phyloP scores from a whole-genome alignment of 2,888 invertebrate genomes.

The Conistra vaccinii region DNA sequence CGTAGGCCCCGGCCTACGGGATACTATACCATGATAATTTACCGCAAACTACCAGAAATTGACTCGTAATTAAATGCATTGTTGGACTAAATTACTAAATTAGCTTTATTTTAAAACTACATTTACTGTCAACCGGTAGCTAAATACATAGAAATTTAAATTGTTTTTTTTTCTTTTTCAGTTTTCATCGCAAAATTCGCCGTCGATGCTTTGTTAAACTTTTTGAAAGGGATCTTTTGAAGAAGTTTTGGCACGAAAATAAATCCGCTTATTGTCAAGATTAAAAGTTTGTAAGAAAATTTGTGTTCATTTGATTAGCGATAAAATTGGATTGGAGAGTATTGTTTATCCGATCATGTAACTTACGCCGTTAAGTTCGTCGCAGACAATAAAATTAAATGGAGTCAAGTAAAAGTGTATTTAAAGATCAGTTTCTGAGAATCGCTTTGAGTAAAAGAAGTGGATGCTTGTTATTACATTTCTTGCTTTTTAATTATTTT shows the following conservation, averaged over 20 bases:
- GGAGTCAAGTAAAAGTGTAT: conserved; percentile 23
- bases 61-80: conserved; percentile 36
- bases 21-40: conserved; percentile 65
- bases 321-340: conserved; percentile 29
- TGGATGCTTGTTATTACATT: conserved; percentile 15
- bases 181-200: background rate
- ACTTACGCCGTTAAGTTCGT: conserved; percentile 6
- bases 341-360: conserved; percentile 39
- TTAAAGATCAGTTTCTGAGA: conserved; percentile 15
- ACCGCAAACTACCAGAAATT: conserved; percentile 20
- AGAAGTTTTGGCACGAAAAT: conserved; percentile 35
- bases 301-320: conserved; percentile 38
- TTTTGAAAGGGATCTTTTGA: conserved; percentile 14
- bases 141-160: background rate
- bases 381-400: conserved; percentile 32
- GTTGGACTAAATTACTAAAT: background rate
- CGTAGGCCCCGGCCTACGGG: conserved; percentile 81
- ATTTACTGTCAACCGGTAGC: conserved; percentile 1
- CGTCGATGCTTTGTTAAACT: conserved; percentile 12
- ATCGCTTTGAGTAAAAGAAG: conserved; percentile 18
- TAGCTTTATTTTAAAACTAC: background rate
- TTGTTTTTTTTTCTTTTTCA: background rate
- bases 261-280: conserved; percentile 40
- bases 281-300: conserved; percentile 37
- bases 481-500: conserved; percentile 4